Base-by-base conservation (phyloP, 1,140 invertebrate genomes). In the Wasmannia auropunctata region DNA sequence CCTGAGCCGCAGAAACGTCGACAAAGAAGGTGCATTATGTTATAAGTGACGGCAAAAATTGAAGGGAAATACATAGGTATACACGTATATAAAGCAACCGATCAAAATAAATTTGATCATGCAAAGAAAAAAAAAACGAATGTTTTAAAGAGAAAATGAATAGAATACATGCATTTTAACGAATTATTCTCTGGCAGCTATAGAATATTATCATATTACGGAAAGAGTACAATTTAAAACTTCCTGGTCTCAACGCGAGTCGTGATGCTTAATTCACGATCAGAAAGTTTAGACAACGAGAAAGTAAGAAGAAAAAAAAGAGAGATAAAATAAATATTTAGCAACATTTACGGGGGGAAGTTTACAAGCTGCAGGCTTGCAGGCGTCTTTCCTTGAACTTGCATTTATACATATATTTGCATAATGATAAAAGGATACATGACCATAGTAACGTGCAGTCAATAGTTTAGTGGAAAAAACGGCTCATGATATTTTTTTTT, bases 1-100 rank as follows among this genome's bases (percentile, higher is more conserved):
- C 99, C 99, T 62, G 98, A 98, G 95, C 98, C 98, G 43, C 97
- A 98, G 92, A 98, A 98, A 95, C 96, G 98, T 94, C 96, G 98
- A 95, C 98, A 99, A 96, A 97, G 98, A 96, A 98, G 98, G 95
- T 99, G 98, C 96, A 96, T 96, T 95, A 96, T 98, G 93, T 97
- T 98, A 96, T 98, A 98, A 97, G 95, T 83, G 69, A 86, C 25
- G 31, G 62, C 67, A 86, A 16, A 54, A 85, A 85, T 86, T 65
- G 85, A 87, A 76, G 40, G 60, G 46, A 81, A n/a, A n/a, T 85
- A 80, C 80, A 72, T 90, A 88, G 87, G 58, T 88, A 87, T 88
- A 90, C 70, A 81, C 87, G 31, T 72, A 85, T 77, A 84, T 90
- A 88, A 86, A 88, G 63, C 67, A 77, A 90, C 79, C 60, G 90